Percentiles rank a stretch among this genome's conserved stretches.
phyloP scores from a whole-genome alignment of 2,888 invertebrate genomes.

The Dilophus febrilis region DNA sequence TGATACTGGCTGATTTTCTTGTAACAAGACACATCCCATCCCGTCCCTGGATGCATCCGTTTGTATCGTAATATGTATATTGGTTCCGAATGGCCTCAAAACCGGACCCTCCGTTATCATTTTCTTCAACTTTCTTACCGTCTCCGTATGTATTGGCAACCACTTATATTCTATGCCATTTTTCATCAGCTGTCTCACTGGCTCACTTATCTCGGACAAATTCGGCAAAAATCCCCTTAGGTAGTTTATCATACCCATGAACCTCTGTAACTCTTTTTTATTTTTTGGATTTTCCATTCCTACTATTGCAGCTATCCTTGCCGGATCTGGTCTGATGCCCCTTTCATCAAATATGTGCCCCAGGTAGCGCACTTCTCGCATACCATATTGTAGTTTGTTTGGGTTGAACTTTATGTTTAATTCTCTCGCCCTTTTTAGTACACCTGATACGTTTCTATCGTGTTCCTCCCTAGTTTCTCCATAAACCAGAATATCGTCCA shows the following conservation, averaged over 20 bases:
- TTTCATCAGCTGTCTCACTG: background rate
- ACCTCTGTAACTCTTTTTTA: constrained; percentile 8
- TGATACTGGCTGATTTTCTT: constrained; percentile 18
- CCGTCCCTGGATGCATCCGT: constrained; percentile 15
- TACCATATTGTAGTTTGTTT: constrained; percentile 14
- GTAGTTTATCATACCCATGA: constrained; percentile 12
- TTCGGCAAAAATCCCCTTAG: constrained; percentile 9
- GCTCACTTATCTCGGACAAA: background rate
- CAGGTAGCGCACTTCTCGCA: constrained; percentile 13
- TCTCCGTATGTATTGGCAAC: background rate
- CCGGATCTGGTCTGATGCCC: constrained; percentile 11
- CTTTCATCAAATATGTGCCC: constrained; percentile 14
- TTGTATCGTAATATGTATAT: constrained; percentile 15
- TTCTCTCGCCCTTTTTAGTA: constrained; percentile 9
- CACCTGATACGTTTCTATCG: constrained; percentile 8
- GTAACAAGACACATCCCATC: constrained; percentile 19
- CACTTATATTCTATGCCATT: background rate
- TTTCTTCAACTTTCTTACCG: background rate
- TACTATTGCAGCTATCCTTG: constrained; percentile 10
- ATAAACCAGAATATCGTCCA: constrained; percentile 20
- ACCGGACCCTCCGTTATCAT: constrained; percentile 7
- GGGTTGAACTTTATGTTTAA: constrained; percentile 14
- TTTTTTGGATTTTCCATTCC: constrained; percentile 6
- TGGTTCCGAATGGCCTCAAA: constrained; percentile 14
- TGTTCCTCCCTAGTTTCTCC: constrained; percentile 10